Evolutionary conservation across 2,888 invertebrate species (phyloP).

Genomic region (Nebria salina): DNA sequence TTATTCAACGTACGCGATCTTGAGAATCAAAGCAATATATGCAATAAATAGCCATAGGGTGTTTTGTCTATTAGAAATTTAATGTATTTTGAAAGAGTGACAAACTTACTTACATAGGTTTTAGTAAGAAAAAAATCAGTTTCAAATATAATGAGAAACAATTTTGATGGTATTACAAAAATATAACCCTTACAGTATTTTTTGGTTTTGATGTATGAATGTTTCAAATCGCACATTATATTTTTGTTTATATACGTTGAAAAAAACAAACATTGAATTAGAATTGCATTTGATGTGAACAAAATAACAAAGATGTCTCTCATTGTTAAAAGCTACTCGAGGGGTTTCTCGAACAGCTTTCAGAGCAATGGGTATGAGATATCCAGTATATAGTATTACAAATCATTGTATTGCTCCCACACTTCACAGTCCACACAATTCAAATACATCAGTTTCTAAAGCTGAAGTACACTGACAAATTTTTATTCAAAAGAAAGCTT

Average conservation of each 20-base stretch:
- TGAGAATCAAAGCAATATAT: too few species aligned
- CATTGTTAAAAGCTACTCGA: neutral
- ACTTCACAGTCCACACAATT: neutral
- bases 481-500: neutral
- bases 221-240: neutral
- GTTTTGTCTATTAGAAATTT: too few species aligned
- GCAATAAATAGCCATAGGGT: too few species aligned
- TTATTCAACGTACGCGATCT: too few species aligned
- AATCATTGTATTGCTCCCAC: neutral
- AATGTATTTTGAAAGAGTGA: too few species aligned
- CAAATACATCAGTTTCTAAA: neutral
- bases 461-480: neutral
- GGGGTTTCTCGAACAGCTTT: neutral
- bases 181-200: too few species aligned
- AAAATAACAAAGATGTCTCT: neutral
- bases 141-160: too few species aligned
- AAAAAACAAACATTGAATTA: neutral
- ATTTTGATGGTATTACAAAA: too few species aligned
- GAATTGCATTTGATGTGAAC: neutral
- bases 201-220: too few species aligned
- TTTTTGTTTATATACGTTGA: neutral
- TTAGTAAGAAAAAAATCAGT: too few species aligned
- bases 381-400: neutral
- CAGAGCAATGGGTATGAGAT: neutral
- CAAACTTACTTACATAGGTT: too few species aligned